These are phyloP conservation scores for Perca flavescens DNA, from an alignment of 2,113 vertebrate species.

Conservation along the genomic window DNA sequence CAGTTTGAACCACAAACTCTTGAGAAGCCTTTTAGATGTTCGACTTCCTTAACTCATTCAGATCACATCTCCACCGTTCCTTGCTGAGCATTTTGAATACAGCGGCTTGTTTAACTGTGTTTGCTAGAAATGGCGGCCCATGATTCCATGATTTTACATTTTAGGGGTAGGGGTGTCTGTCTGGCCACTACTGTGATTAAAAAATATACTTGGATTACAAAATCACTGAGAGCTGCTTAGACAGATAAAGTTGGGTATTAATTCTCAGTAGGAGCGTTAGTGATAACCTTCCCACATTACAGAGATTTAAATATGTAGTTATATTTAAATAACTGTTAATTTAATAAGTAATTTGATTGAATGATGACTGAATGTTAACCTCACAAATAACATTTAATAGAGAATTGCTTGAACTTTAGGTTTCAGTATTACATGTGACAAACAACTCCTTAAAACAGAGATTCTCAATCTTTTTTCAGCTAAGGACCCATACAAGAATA, in stretches of 20 bases:
- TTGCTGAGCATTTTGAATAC: background rate
- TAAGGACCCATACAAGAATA: too few relatives aligned
- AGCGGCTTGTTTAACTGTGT: background rate
- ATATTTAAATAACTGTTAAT: too few relatives aligned
- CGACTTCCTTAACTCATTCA: background rate
- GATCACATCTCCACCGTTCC: background rate
- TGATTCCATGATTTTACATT: background rate
- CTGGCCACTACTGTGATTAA: background rate
- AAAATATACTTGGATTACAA: background rate
- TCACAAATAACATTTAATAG: too few relatives aligned
- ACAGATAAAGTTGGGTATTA: background rate
- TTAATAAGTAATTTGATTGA: too few relatives aligned
- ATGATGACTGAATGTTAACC: too few relatives aligned
- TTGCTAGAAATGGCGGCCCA: background rate
- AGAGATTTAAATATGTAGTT: too few relatives aligned
- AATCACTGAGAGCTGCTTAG: background rate
- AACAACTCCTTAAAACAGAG: background rate
- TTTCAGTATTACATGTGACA: conserved; percentile 3
- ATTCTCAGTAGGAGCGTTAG: background rate
- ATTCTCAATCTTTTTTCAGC: too few relatives aligned
- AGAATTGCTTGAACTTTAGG: background rate
- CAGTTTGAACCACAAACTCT: background rate
- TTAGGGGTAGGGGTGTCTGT: background rate
- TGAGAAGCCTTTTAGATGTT: background rate
- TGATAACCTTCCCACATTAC: too few relatives aligned